phyloP scores from a whole-genome alignment of 2,113 vertebrate genomes.

The Raphicerus campestris region DNA sequence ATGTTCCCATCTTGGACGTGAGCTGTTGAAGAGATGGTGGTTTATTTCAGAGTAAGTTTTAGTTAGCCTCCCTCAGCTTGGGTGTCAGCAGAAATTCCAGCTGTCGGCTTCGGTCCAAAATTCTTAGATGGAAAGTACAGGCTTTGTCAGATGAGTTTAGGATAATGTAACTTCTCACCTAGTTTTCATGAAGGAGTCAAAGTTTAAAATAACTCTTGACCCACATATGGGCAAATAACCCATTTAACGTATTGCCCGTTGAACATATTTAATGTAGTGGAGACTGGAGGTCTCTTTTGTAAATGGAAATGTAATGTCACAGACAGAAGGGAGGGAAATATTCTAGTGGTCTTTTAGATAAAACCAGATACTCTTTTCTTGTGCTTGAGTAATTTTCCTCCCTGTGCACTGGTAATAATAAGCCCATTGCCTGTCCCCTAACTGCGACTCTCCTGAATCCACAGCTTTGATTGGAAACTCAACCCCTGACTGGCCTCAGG shows the following conservation, averaged over 20 bases:
- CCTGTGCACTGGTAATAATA: slow-evolving; percentile 58
- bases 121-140: not conserved
- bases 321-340: slow-evolving; percentile 5
- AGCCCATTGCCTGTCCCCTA: slow-evolving; percentile 65
- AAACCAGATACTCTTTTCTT: slow-evolving; percentile 49
- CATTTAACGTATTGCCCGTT: not conserved
- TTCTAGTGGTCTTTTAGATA: slow-evolving; percentile 38
- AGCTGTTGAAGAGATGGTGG: not conserved
- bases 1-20: not conserved
- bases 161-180: not conserved
- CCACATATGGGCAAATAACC: not conserved
- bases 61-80: not conserved
- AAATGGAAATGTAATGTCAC: slow-evolving; percentile 36
- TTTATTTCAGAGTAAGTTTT: not conserved
- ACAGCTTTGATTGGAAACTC: slow-evolving; percentile 75
- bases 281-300: not conserved
- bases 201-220: slow-evolving; percentile 10
- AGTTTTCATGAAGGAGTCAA: not conserved
- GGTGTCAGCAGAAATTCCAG: not conserved
- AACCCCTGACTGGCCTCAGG: slow-evolving; percentile 57
- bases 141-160: not conserved
- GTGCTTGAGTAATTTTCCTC: slow-evolving; percentile 62
- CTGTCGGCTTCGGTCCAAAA: not conserved
- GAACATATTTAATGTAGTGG: not conserved
- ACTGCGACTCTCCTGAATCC: slow-evolving; percentile 63